Evolutionary conservation across 2,888 invertebrate genomes (phyloP).

Genomic region (Hyles lineata): DNA sequence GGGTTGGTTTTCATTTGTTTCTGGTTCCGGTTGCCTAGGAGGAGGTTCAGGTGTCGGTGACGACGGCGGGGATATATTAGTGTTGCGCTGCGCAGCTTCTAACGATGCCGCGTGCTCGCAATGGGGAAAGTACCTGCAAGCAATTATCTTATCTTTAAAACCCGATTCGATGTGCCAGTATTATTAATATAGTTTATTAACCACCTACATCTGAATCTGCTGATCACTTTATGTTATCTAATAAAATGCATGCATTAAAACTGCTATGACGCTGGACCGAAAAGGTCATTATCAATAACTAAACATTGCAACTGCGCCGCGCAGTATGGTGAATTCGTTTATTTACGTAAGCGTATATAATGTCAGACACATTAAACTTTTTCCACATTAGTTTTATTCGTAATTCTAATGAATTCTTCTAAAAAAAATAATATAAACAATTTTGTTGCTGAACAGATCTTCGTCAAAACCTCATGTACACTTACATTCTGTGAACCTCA

Average conservation of each 20-base stretch:
- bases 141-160: constrained; percentile 11
- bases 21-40: constrained; percentile 49
- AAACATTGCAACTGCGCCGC: not conserved
- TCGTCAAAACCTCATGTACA: constrained; percentile 27
- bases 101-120: constrained; percentile 72
- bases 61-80: constrained; percentile 46
- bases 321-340: not conserved
- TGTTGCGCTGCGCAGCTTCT: constrained; percentile 52
- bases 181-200: not conserved
- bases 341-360: not conserved
- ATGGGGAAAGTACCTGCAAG: constrained; percentile 67
- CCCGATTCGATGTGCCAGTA: not conserved
- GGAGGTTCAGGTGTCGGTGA: constrained; percentile 51
- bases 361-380: no score
- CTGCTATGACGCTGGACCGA: not conserved
- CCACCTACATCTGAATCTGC: not conserved
- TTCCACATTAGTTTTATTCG: no score
- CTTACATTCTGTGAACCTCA: constrained; percentile 86
- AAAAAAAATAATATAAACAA: no score
- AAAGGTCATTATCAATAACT: constrained; percentile 6
- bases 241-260: not conserved
- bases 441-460: not conserved
- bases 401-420: no score
- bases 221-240: constrained; percentile 11
- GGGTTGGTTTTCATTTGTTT: constrained; percentile 43